Evolutionary conservation across 2,888 invertebrate genomes (phyloP), one percentile per base, ranked within the genome.

Genomic region (Mythimna ferrago): DNA sequence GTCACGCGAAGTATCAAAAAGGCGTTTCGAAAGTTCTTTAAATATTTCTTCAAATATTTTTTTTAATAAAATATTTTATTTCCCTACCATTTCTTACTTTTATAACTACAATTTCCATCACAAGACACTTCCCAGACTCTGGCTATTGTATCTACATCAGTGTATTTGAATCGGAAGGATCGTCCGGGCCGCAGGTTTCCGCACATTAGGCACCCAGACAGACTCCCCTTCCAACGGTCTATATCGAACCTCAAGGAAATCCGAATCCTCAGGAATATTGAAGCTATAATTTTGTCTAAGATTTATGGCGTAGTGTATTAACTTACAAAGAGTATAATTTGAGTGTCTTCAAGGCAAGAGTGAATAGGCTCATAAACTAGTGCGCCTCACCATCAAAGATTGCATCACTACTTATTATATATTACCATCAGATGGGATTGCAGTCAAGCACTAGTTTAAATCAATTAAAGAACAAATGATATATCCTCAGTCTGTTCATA

Each of bases 91-190:
- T 58, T 35, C 16, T 35, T 14, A 38, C 10, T n/a, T 19, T 38
- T 14, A 3, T 10, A 26, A 9, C 9, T 32, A 10, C n/a, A 60
- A 51, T 32, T 11, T 48, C 11, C 21, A 48, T 21, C 57, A 21
- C 26, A 56, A 70, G 51, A 44, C 19, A 58, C n/a, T 35, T 16
- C 10, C 9, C 16, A 48, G 26, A 48, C 32, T 35, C 26, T 14
- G 21, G 6, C 48, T 65, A 53, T 62, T 68, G 41, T 65, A 72
- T 53, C 53, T 60, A 10, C 58, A 60, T 83, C 65, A 58, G 74
- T 53, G 66, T 41, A 74, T 83, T 88, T 85, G 80, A 82, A 80
- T 83, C 81, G 81, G 79, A 86, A 78, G 82, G 84, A 84, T 85
- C 76, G 60, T 67, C 72, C 56, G 76, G 64, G 67, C 81, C 76